Evolutionary conservation across 2,113 vertebrate species (phyloP), one percentile per base, ranked within the genome.

Genomic region (Rhegmatorhina hoffmannsi): DNA sequence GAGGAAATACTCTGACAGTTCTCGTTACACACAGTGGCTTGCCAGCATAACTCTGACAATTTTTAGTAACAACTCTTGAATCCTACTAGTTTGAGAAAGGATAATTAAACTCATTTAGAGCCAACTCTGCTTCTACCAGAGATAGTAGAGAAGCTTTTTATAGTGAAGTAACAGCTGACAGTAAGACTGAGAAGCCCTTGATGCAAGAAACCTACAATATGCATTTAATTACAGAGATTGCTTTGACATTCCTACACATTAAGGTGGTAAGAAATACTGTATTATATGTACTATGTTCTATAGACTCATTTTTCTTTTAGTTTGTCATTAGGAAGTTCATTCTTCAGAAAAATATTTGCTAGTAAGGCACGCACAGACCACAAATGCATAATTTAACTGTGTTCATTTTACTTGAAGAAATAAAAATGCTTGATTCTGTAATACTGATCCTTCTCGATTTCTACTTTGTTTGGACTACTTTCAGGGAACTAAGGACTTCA

Each of bases 71-170:
- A 94, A 34, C 33, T 88, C 55, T 73, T 50, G 43, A 92, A 62
- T 90, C 40, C 28, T 81, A 80, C 75, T 47, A 77, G 64, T 60
- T 73, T 84, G 68, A 89, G 67, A 60, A 91, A 89, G 26, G 26
- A 47, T 89, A 81, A 96, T 91, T 95, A 89, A 94, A 85, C 21
- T 82, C 10, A 79, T 91, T 82, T 88, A 73, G 12, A 95, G 50
- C 36, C 66, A 95, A 50, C 25, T 84, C 21, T 89, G 7, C 36
- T 89, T 78, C 84, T 87, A 60, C 21, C 16, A 89, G 47, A 87
- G 28, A 81, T 31, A 49, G 60, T 43, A 52, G 29, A 81, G 49
- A 92, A 89, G 60, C 66, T 91, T 94, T 94, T 92, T 92, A 73
- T 73, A 92, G 82, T 69, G 53, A 87, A 93, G 53, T 55, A 72